These are phyloP conservation scores for Eulemur albifrons DNA, from an alignment of 2,797 vertebrate species.

Conservation along the genomic window DNA sequence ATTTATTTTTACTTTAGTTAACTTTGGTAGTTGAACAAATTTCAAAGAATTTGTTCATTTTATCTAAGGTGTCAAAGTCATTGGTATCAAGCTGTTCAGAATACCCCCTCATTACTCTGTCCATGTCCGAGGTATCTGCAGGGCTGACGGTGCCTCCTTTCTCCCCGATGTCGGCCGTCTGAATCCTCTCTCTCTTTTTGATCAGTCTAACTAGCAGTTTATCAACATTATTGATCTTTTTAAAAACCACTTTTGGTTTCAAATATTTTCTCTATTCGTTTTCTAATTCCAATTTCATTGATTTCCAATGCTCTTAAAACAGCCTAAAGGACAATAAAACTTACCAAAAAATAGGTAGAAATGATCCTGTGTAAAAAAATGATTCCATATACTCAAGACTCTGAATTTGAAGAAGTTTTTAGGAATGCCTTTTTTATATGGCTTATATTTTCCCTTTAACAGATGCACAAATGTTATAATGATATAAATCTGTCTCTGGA, in stretches of 20 bases:
- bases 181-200: not conserved
- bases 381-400: not conserved
- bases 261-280: not conserved
- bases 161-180: not conserved
- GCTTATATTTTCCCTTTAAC: conserved; percentile 13
- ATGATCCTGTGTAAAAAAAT: conserved; percentile 8
- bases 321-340: not conserved
- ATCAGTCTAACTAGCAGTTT: not conserved
- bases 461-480: not conserved
- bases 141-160: not conserved
- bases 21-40: not conserved
- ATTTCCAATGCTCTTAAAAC: not conserved
- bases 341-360: not conserved
- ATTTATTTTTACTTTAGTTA: not conserved
- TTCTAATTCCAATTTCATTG: not conserved
- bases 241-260: not conserved
- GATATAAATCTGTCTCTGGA: not conserved
- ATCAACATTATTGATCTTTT: not conserved
- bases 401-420: not conserved
- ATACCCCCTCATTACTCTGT: not conserved
- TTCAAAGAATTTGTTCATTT: not conserved
- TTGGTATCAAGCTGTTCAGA: not conserved
- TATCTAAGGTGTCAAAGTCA: not conserved
- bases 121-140: not conserved
- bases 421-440: not conserved